phyloP scores from a whole-genome alignment of 1,140 invertebrate species.

The Eumeta japonica region DNA sequence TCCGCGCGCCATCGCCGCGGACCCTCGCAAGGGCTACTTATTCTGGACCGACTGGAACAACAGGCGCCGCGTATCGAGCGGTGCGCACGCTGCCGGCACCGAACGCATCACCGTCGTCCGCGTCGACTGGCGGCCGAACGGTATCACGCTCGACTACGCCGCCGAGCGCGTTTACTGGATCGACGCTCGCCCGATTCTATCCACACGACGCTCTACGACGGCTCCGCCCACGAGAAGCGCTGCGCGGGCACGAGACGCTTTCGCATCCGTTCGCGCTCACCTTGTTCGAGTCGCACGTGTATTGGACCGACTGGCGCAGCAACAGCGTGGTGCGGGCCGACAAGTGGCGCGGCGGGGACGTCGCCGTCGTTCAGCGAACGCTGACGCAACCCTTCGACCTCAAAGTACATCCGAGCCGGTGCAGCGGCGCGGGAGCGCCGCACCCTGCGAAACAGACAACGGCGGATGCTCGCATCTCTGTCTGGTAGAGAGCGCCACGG shows the following conservation, averaged over 20 bases:
- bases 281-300: constrained; percentile 79
- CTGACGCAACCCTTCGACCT: constrained; percentile 80
- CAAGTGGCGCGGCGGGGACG: constrained; percentile 68
- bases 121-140: constrained; percentile 85
- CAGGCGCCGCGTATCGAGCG: constrained; percentile 79
- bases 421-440: constrained; percentile 65
- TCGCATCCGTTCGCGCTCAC: constrained; percentile 91
- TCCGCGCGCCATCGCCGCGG: constrained; percentile 81
- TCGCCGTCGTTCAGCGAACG: constrained; percentile 65
- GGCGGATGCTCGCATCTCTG: constrained; percentile 82
- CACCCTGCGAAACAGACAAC: constrained; percentile 68
- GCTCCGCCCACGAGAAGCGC: constrained; percentile 69
- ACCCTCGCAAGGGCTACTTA: constrained; percentile 75
- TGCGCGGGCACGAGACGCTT: constrained; percentile 67
- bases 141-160: constrained; percentile 79
- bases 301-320: constrained; percentile 91
- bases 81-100: constrained; percentile 75
- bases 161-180: constrained; percentile 78
- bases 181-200: constrained; percentile 85
- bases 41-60: constrained; percentile 91
- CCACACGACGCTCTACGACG: constrained; percentile 78
- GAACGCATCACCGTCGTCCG: constrained; percentile 58
- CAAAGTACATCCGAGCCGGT: constrained; percentile 66
- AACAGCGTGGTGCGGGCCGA: constrained; percentile 69
- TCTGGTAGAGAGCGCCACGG: constrained; percentile 70